Percentiles rank a stretch among this genome's conserved stretches.
Evolutionary conservation across 2,113 vertebrate species (phyloP).

Genomic region (Aegithalos caudatus): DNA sequence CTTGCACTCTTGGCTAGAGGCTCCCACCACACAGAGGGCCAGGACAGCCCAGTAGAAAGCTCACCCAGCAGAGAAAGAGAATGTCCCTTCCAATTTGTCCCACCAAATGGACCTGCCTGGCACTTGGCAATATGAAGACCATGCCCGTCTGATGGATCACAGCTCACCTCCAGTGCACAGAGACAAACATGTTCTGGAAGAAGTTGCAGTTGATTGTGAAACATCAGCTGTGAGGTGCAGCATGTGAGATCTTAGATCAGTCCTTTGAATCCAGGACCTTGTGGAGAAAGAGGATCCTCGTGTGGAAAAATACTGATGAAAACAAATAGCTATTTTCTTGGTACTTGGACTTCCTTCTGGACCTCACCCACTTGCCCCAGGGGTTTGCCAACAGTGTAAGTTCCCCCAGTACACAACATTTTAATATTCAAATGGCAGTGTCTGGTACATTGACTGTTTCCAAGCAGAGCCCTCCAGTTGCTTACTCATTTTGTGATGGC

Average conservation of each 20-base stretch:
- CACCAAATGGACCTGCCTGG: neutral
- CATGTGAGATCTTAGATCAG: neutral
- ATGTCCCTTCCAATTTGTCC: neutral
- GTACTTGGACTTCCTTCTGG: neutral
- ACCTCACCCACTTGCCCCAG: neutral
- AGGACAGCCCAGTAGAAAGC: neutral
- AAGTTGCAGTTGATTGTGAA: neutral
- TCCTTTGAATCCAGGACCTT: neutral
- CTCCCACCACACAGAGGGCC: neutral
- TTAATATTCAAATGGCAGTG: neutral
- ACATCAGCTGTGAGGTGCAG: neutral
- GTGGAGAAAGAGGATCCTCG: neutral
- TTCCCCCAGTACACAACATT: neutral
- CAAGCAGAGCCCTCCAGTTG: neutral
- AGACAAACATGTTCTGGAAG: neutral
- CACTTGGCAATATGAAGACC: fast-evolving
- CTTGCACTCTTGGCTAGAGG: neutral
- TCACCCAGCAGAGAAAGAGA: neutral
- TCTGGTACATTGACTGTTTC: neutral
- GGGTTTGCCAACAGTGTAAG: neutral
- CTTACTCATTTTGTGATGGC: neutral
- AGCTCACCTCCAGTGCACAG: neutral
- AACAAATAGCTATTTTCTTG: neutral
- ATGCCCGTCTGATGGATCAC: neutral
- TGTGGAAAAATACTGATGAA: neutral